Conservation (phyloP, 2,113 vertebrate genomes). For the Coptodon rendalli region DNA sequence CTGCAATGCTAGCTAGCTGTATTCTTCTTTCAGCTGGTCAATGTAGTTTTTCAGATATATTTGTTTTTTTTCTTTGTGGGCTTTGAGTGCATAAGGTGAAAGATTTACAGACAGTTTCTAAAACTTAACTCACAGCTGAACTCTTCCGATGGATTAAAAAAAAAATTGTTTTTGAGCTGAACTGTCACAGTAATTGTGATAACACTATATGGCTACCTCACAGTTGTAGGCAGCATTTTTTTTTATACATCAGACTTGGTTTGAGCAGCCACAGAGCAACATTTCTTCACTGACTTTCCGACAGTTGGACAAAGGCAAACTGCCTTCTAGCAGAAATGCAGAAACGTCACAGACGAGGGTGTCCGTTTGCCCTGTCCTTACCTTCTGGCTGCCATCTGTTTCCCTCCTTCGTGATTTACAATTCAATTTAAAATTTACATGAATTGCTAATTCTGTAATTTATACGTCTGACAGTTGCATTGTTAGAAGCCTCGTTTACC, state of each 20-base stretch:
- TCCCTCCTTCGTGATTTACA: slow-evolving; percentile 44
- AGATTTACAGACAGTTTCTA: background rate
- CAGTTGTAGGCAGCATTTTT: background rate
- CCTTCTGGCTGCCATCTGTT: slow-evolving; percentile 67
- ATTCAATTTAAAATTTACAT: slow-evolving; percentile 52
- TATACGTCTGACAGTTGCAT: slow-evolving; percentile 3
- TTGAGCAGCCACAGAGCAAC: background rate
- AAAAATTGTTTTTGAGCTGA: background rate
- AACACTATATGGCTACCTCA: background rate
- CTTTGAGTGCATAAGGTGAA: background rate
- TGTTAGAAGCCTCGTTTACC: slow-evolving; percentile 25
- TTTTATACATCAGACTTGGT: background rate
- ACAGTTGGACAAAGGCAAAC: slow-evolving; percentile 1
- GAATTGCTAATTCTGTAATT: slow-evolving; percentile 26
- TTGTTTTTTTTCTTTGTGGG: background rate
- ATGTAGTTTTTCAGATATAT: background rate
- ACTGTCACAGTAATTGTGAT: background rate
- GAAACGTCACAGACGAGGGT: background rate
- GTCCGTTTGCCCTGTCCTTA: slow-evolving; percentile 42
- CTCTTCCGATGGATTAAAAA: background rate
- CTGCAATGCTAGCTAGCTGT: background rate
- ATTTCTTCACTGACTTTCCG: background rate
- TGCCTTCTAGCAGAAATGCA: background rate
- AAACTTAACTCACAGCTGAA: background rate
- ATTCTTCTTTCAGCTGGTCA: background rate